Percentiles rank a stretch among this genome's conserved stretches.
Evolutionary conservation across 1,140 invertebrate genomes (phyloP).

Genomic region (Rhizoglyphus robini): DNA sequence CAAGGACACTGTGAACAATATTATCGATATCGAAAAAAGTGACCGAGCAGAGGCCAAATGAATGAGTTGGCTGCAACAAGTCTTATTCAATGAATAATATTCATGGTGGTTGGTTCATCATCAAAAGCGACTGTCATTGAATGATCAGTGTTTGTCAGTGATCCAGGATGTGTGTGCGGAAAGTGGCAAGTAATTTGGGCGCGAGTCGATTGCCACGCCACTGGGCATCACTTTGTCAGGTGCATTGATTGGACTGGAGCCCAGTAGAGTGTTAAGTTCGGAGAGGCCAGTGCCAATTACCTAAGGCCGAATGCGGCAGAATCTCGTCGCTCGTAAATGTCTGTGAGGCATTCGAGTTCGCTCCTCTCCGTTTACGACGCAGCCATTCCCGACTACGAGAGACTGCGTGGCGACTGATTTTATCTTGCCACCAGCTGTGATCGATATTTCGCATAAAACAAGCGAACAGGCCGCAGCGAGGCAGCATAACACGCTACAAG

Average conservation of each 20-base stretch:
- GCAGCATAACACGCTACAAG: neutral
- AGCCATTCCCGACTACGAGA: neutral
- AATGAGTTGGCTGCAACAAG: neutral
- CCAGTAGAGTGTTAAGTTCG: too few relatives aligned
- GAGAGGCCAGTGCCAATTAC: neutral
- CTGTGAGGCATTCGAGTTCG: neutral
- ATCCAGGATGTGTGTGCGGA: neutral
- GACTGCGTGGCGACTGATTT: slow-evolving; percentile 18
- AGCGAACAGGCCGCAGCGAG: neutral
- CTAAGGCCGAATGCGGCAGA: slow-evolving; percentile 2
- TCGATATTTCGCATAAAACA: slow-evolving; percentile 17
- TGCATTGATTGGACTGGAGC: neutral
- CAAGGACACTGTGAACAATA: too few relatives aligned
- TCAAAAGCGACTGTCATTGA: too few relatives aligned
- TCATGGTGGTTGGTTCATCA: too few relatives aligned
- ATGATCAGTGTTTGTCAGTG: neutral
- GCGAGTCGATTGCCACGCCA: neutral
- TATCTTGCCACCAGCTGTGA: slow-evolving; percentile 15
- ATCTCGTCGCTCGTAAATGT: slow-evolving; percentile 7
- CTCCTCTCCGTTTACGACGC: neutral
- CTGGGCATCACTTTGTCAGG: neutral
- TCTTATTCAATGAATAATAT: too few relatives aligned
- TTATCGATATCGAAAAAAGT: neutral
- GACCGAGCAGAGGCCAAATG: neutral
- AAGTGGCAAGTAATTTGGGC: neutral